Evolutionary conservation across 1,140 invertebrate genomes (phyloP).

Genomic region (Sarcophaga bullata): DNA sequence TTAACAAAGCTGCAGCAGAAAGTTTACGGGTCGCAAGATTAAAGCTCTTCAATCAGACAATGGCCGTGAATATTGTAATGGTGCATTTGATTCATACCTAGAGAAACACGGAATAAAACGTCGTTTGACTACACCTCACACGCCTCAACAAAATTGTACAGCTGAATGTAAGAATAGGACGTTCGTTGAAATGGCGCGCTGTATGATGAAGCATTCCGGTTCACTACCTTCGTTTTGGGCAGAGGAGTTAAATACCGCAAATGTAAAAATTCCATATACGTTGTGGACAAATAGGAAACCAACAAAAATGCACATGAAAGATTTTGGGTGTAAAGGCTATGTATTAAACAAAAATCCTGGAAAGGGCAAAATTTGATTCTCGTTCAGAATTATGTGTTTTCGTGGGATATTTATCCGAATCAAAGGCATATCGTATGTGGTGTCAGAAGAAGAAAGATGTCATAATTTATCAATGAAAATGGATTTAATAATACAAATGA

Average conservation of each 20-base stretch:
- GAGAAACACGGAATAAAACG: conserved; percentile 46
- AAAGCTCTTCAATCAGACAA: conserved; percentile 49
- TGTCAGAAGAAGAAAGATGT: too few relatives aligned
- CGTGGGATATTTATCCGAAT: conserved; percentile 40
- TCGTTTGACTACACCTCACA: conserved; percentile 49
- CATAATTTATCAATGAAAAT: too few relatives aligned
- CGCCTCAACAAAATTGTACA: conserved; percentile 62
- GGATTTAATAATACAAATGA: too few relatives aligned
- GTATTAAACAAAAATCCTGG: conserved; percentile 45
- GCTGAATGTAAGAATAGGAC: too few relatives aligned
- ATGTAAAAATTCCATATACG: conserved; percentile 55
- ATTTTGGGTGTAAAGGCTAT: conserved; percentile 57
- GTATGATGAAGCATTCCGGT: conserved; percentile 44
- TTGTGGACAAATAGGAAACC: conserved; percentile 57
- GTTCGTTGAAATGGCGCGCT: conserved; percentile 45
- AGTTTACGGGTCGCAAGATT: conserved; percentile 24
- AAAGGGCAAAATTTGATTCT: conserved; percentile 42
- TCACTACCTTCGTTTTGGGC: conserved; percentile 51
- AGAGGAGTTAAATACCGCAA: conserved; percentile 46
- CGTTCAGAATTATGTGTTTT: conserved; percentile 36
- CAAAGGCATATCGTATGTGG: too few relatives aligned
- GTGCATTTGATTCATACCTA: conserved; percentile 51
- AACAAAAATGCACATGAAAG: conserved; percentile 53
- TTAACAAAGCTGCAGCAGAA: conserved; percentile 42
- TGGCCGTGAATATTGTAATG: conserved; percentile 54